Percentiles rank a stretch among this genome's conserved stretches.
Conservation (phyloP, 2,888 invertebrate genomes). For the Steinernema hermaphroditum region DNA sequence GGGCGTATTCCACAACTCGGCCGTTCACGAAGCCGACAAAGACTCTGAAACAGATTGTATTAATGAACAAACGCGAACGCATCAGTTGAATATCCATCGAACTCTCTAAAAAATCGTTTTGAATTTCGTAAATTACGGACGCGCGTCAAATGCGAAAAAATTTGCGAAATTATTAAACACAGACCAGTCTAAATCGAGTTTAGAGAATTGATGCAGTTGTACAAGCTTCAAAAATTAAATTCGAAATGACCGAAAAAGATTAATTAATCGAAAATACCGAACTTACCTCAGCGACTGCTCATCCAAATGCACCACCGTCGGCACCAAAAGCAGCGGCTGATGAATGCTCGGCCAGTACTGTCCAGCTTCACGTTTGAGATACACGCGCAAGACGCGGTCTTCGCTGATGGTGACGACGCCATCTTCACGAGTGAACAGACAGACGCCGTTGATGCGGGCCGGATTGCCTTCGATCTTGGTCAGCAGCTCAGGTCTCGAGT, state of each 20-base stretch:
- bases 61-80: no score
- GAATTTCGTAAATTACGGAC: no score
- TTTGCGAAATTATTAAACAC: no score
- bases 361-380: constrained; percentile 94
- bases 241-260: no score
- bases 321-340: constrained; percentile 59
- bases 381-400: constrained; percentile 76
- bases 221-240: no score
- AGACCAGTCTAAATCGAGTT: no score
- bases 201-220: no score
- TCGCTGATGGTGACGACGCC: constrained; percentile 51
- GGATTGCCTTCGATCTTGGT: constrained; percentile 62
- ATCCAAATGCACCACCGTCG: constrained; percentile 56
- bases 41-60: constrained; percentile 77
- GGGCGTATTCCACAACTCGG: constrained; percentile 80
- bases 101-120: no score
- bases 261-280: no score
- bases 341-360: constrained; percentile 99
- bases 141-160: no score
- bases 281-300: constrained; percentile 56
- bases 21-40: constrained; percentile 97
- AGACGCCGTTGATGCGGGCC: constrained; percentile 58
- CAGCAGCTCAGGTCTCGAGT: constrained; percentile 46
- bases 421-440: constrained; percentile 50
- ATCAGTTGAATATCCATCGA: no score